Percentiles rank a stretch among this genome's conserved stretches.
phyloP scores from a whole-genome alignment of 2,888 invertebrate genomes.

The Tridacna crocea region DNA sequence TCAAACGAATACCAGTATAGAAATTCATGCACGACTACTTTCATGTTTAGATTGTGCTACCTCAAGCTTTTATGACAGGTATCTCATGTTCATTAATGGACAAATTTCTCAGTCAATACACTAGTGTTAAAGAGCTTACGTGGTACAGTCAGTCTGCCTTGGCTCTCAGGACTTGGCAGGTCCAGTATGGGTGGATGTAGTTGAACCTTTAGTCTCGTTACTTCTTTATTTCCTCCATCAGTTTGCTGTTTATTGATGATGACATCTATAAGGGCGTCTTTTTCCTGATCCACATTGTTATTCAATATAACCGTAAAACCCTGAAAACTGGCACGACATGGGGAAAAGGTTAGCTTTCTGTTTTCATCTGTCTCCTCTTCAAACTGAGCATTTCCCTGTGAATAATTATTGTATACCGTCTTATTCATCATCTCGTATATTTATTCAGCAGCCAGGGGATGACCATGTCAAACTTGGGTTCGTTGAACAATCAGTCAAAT shows the following conservation, averaged over 20 bases:
- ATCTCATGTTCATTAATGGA: too few species aligned
- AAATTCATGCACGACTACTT: too few species aligned
- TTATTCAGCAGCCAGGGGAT: too few species aligned
- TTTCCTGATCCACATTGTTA: slow-evolving; percentile 10
- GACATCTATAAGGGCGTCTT: slow-evolving; percentile 29
- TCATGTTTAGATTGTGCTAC: too few species aligned
- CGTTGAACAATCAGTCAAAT: too few species aligned
- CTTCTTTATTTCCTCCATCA: slow-evolving; percentile 12
- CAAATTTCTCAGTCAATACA: too few species aligned
- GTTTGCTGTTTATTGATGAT: slow-evolving; percentile 32
- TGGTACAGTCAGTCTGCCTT: too few species aligned
- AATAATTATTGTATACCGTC: neutral
- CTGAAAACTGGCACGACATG: slow-evolving; percentile 41
- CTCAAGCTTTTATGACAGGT: too few species aligned
- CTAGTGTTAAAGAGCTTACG: too few species aligned
- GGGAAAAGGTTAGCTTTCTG: slow-evolving; percentile 46
- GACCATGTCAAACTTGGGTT: too few species aligned
- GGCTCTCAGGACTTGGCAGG: neutral
- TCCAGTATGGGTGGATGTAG: slow-evolving; percentile 3
- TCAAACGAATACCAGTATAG: too few species aligned
- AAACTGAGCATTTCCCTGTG: slow-evolving; percentile 36
- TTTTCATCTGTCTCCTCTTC: slow-evolving; percentile 35
- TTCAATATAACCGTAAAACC: slow-evolving; percentile 28
- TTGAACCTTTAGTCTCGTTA: slow-evolving; percentile 4
- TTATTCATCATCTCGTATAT: too few species aligned